These are phyloP conservation scores for Amiota minor DNA, from an alignment of 2,888 invertebrate species.

Conservation along the genomic window DNA sequence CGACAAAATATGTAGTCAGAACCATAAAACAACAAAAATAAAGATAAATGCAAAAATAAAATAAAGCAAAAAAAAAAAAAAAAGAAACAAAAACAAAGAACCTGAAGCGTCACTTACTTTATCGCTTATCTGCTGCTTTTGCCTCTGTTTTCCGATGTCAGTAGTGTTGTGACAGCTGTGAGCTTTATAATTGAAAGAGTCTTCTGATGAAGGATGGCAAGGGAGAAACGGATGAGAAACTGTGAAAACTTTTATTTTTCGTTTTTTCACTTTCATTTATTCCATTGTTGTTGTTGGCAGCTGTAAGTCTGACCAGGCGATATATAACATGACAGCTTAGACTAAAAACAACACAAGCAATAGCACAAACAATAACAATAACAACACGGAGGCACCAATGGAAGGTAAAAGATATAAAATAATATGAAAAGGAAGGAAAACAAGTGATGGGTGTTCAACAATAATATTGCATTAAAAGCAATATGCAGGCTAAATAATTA, in stretches of 20 bases:
- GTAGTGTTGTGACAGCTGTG: too few relatives aligned
- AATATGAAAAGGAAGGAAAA: background rate
- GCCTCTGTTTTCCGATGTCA: too few relatives aligned
- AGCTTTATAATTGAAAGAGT: too few relatives aligned
- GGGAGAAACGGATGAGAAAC: too few relatives aligned
- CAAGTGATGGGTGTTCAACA: background rate
- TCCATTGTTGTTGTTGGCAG: too few relatives aligned
- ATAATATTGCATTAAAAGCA: background rate
- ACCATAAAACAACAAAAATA: background rate
- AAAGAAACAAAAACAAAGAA: constrained; percentile 21
- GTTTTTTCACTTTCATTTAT: too few relatives aligned
- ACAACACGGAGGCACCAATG: background rate
- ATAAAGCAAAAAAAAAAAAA: constrained; percentile 25
- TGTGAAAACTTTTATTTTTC: too few relatives aligned
- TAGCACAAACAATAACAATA: constrained; percentile 33
- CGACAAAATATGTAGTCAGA: too few relatives aligned
- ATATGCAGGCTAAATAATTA: constrained; percentile 19
- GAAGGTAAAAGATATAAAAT: background rate
- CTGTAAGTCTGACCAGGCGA: too few relatives aligned
- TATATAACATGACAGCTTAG: too few relatives aligned
- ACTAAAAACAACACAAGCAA: constrained; percentile 44
- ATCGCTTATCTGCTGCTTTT: too few relatives aligned
- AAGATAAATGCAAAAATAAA: background rate
- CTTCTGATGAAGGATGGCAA: too few relatives aligned
- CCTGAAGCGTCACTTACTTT: constrained; percentile 29